Base-by-base conservation (phyloP, 2,113 vertebrate genomes). In the Peromyscus polionotus region DNA sequence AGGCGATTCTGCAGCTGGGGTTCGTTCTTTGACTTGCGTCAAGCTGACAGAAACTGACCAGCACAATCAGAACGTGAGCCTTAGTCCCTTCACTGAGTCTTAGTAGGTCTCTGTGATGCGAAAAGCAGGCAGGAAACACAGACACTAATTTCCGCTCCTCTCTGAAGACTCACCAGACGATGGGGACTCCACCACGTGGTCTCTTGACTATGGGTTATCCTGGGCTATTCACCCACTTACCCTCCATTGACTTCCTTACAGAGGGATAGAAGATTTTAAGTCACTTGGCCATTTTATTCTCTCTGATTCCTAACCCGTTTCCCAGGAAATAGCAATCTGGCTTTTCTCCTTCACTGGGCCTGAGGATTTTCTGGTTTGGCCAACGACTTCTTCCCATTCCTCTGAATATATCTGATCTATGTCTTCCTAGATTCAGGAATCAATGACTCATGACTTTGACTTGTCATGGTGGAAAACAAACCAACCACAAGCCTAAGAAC, bases 391-490 rank as follows among this genome's bases (percentile, higher is more conserved):
- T 89, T 54, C 63, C 67, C 54, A 39, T 12, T 63, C 7, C 10
- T 79, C 77, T 92, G 33, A 42, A 14, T 73, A 16, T 85, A 63
- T 88, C 70, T 83, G 92, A 20, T 14, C 61, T 5, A 5, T 33
- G 75, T 79, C 54, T 81, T 90, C 51, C 24, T 68, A 95, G 51
- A 86, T 84, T 90, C 92, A 73, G 63, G 70, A 72, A 85, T 92
- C 81, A 87, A 68, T 70, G 54, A 70, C 8, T 91, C 91, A 67
- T 24, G 79, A 31, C 45, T 67, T 63, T 92, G 73, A 97, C 20
- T 76, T 28, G n/a, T 59, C 65, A 76, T 28, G 51, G 57, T 33
- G 19, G 48, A 93, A 96, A 96, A 93, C 90, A 94, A 75, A 88
- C 63, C 88, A 93, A 83, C 90, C 63, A 77, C 76, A 92, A 77